Conservation (phyloP, 2,888 invertebrate genomes). For the Antheraea yamamai region DNA sequence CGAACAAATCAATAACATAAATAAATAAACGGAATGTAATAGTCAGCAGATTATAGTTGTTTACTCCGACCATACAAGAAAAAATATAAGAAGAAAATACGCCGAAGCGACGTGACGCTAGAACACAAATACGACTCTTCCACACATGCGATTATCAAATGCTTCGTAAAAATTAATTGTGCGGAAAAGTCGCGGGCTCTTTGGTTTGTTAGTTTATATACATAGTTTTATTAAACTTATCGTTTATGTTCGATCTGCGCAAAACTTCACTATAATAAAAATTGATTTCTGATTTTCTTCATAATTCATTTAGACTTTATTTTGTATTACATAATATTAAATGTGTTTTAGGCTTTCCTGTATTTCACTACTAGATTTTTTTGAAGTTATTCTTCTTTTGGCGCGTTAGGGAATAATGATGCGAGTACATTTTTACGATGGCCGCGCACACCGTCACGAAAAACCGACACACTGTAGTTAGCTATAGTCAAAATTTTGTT, state of each 20-base stretch:
- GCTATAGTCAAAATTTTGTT: no score
- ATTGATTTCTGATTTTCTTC: not conserved
- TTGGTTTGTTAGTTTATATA: conserved; percentile 28
- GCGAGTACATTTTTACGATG: no score
- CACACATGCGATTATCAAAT: conserved; percentile 53
- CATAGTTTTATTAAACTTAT: not conserved
- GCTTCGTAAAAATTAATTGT: conserved; percentile 62
- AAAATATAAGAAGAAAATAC: conserved; percentile 36
- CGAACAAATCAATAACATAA: not conserved
- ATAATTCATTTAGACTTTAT: not conserved
- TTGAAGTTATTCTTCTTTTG: no score
- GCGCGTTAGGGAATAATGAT: no score
- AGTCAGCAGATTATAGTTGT: conserved; percentile 17
- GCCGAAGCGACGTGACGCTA: conserved; percentile 26
- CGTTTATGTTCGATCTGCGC: not conserved
- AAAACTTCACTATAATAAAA: not conserved
- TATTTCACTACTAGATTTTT: not conserved
- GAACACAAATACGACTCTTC: conserved; percentile 46
- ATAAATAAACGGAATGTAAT: not conserved
- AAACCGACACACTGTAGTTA: no score
- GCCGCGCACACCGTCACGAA: no score
- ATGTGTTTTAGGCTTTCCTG: not conserved
- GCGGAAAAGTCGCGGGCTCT: conserved; percentile 54
- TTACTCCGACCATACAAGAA: conserved; percentile 30
- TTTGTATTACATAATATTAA: not conserved